Conservation (phyloP, 2,113 vertebrate genomes). For the Pachycephala philippinensis region DNA sequence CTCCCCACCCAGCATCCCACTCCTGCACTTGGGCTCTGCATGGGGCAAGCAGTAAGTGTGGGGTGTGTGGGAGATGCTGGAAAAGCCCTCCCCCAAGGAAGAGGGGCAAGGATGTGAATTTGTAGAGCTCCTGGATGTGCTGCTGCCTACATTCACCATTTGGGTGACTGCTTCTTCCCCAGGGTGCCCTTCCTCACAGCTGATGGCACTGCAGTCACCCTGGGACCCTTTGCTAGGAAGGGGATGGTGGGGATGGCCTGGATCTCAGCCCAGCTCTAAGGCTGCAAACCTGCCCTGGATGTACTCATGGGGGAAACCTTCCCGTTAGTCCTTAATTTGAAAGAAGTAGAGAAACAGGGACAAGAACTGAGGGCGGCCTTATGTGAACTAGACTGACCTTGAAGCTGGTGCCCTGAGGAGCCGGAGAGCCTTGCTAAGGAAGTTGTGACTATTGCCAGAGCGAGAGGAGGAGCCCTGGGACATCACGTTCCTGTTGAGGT, state of each 20-base stretch:
- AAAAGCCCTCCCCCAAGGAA: not conserved
- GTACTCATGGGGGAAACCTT: not conserved
- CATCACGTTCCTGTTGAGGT: fast-evolving
- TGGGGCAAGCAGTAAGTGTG: fast-evolving
- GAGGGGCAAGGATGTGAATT: not conserved
- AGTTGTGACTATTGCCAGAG: not conserved
- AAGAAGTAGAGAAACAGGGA: not conserved
- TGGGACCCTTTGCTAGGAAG: fast-evolving
- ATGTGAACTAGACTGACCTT: fast-evolving
- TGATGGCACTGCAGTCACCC: fast-evolving
- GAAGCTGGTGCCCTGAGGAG: fast-evolving
- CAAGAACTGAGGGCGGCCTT: not conserved
- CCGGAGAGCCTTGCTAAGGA: not conserved
- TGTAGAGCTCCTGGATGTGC: not conserved
- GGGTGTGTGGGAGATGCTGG: fast-evolving
- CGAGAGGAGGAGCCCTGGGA: not conserved
- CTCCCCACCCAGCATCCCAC: fast-evolving
- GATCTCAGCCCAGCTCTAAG: not conserved
- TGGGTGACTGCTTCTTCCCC: not conserved
- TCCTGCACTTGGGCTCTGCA: not conserved
- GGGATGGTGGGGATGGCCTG: not conserved
- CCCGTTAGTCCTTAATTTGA: not conserved
- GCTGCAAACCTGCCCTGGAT: not conserved
- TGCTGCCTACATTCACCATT: not conserved
- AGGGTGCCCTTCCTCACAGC: not conserved